Percentiles rank a stretch among this genome's conserved stretches.
Conservation (phyloP, 2,113 vertebrate genomes). For the Tiliqua scincoides region DNA sequence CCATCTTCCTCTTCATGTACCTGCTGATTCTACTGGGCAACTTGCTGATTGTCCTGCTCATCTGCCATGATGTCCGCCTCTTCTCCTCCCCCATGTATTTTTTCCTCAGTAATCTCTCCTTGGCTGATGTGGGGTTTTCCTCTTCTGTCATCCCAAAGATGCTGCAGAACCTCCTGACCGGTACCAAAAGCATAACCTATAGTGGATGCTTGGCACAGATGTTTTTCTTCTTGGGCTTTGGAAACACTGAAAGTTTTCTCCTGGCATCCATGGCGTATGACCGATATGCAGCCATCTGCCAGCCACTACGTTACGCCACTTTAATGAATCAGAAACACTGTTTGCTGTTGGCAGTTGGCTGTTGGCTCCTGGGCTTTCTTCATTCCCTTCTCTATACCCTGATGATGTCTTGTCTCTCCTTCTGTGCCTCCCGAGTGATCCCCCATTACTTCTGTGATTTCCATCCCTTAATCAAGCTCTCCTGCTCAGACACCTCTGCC, state of each 20-base stretch:
- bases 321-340: conserved; percentile 42
- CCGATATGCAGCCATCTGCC: conserved; percentile 48
- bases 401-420: conserved; percentile 45
- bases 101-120: conserved; percentile 43
- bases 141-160: conserved; percentile 56
- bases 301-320: conserved; percentile 37
- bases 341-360: conserved; percentile 14
- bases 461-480: conserved; percentile 47
- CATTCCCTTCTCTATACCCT: conserved; percentile 50
- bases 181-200: conserved; percentile 48
- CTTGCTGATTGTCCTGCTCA: conserved; percentile 52
- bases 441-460: conserved; percentile 63
- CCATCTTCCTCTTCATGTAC: conserved; percentile 51
- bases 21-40: conserved; percentile 43
- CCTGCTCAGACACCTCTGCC: conserved; percentile 41
- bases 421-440: conserved; percentile 47
- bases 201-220: conserved; percentile 49
- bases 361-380: conserved; percentile 33
- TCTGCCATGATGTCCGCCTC: not conserved
- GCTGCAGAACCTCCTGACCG: conserved; percentile 48
- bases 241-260: conserved; percentile 59
- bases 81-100: conserved; percentile 61
- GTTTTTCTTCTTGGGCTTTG: conserved; percentile 62
- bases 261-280: conserved; percentile 53
- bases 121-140: conserved; percentile 44